Base-by-base conservation (phyloP, 2,113 vertebrate species). In the Peromyscus californicus region DNA sequence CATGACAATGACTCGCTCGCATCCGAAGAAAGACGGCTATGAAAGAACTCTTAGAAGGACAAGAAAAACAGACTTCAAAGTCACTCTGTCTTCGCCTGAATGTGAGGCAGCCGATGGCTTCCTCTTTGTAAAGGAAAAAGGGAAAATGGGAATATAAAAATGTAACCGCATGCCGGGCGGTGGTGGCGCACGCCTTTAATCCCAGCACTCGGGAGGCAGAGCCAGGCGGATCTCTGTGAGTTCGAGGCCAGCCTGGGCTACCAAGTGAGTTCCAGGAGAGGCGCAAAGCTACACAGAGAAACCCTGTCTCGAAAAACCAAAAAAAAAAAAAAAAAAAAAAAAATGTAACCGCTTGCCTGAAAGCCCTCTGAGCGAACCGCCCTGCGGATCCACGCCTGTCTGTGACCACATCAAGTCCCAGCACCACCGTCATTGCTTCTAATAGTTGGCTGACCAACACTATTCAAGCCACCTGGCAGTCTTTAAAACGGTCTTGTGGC, bases 321-420 rank as follows among this genome's bases (percentile, higher is more conserved):
- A n/a, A n/a, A n/a, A n/a, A n/a, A n/a, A n/a, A n/a, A n/a, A n/a
- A n/a, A n/a, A n/a, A n/a, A n/a, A n/a, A n/a, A 92, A 74, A 51
- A 48, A 48, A 48, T 48, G 45, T 36, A 16, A 78, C 59, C 86
- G 88, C n/a, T 59, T 57, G 45, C 42, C 7, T 8, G 76, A 94
- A 61, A 9, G 0, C 16, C 22, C 63, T 59, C 54, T 3, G 21
- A 21, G 54, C 7, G 0, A n/a, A 9, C 33, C 45, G n/a, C 88
- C 74, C 48, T 4, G 2, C 1, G 11, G 57, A 17, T 26, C n/a
- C 17, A 33, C 0, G 0, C 9, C 33, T 21, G 16, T 15, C 11
- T 42, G 36, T 8, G 70, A 92, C 65, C n/a, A 51, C 24, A 45
- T 19, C 54, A 36, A 3, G 26, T 42, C 59, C 89, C 45, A 26